These are phyloP conservation scores for Anoncus sp. DNA, from an alignment of 2,888 invertebrate genomes.

Conservation along the genomic window DNA sequence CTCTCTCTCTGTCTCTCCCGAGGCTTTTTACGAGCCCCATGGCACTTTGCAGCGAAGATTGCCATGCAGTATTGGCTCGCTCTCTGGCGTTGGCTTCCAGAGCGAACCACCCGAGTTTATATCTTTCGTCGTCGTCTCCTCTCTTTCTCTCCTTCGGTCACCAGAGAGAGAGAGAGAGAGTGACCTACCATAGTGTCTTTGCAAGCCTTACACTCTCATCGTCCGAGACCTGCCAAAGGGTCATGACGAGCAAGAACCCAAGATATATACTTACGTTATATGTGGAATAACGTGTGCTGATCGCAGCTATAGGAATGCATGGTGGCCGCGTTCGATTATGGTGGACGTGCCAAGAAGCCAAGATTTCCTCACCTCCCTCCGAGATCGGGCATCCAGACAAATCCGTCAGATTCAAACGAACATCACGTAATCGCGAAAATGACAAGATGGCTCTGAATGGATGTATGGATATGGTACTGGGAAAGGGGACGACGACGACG, in stretches of 20 bases:
- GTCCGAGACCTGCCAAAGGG: neutral
- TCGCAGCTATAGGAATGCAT: constrained; percentile 11
- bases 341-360: constrained; percentile 28
- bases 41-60: constrained; percentile 60
- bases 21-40: constrained; percentile 49
- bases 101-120: constrained; percentile 39
- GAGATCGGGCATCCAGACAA: constrained; percentile 17
- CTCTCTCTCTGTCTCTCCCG: too few species aligned
- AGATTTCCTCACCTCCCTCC: too few species aligned
- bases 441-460: constrained; percentile 69
- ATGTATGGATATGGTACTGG: constrained; percentile 68
- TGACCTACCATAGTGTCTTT: constrained; percentile 2
- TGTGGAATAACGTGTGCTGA: constrained; percentile 7
- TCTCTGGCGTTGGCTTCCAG: constrained; percentile 22
- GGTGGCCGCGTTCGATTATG: constrained; percentile 21
- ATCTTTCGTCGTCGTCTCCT: constrained; percentile 42
- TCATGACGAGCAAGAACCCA: constrained; percentile 2
- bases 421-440: constrained; percentile 73
- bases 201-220: neutral
- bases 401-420: constrained; percentile 76
- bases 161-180: too few species aligned
- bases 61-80: too few species aligned
- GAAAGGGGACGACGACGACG: constrained; percentile 56
- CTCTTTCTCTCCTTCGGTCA: constrained; percentile 41
- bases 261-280: neutral